These are phyloP conservation scores for Sorex maritimensis DNA, from an alignment of 2,797 vertebrate genomes.

Conservation along the genomic window DNA sequence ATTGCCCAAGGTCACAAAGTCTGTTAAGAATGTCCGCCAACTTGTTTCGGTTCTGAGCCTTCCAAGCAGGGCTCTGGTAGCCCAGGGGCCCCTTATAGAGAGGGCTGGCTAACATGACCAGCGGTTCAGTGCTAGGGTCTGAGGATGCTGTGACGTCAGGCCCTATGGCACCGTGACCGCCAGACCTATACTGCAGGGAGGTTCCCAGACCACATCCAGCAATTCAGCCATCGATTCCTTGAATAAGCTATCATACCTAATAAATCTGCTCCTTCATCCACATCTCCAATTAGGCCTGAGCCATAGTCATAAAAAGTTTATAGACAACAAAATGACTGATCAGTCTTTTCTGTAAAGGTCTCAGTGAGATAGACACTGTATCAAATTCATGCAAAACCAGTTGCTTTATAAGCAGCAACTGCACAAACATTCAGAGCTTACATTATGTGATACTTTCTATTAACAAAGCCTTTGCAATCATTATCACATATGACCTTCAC, in stretches of 20 bases:
- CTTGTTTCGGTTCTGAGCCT: neutral
- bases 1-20: neutral
- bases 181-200: too few species aligned
- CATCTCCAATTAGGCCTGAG: conserved; percentile 96
- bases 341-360: conserved; percentile 61
- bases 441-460: conserved; percentile 14
- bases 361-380: conserved; percentile 69
- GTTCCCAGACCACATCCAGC: too few species aligned
- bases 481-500: neutral
- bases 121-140: too few species aligned
- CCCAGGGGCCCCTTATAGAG: too few species aligned
- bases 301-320: conserved; percentile 85
- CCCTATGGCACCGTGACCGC: too few species aligned
- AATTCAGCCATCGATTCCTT: neutral
- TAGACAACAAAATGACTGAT: conserved; percentile 27
- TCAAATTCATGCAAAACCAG: conserved; percentile 55
- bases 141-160: too few species aligned
- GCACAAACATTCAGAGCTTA: conserved; percentile 62
- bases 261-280: conserved; percentile 98
- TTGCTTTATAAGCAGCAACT: conserved; percentile 55
- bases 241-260: conserved; percentile 93
- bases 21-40: neutral
- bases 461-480: conserved; percentile 45
- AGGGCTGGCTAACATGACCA: too few species aligned
- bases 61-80: too few species aligned